Evolutionary conservation across 2,797 vertebrate genomes (phyloP).

Genomic region (Melopsittacus undulatus): DNA sequence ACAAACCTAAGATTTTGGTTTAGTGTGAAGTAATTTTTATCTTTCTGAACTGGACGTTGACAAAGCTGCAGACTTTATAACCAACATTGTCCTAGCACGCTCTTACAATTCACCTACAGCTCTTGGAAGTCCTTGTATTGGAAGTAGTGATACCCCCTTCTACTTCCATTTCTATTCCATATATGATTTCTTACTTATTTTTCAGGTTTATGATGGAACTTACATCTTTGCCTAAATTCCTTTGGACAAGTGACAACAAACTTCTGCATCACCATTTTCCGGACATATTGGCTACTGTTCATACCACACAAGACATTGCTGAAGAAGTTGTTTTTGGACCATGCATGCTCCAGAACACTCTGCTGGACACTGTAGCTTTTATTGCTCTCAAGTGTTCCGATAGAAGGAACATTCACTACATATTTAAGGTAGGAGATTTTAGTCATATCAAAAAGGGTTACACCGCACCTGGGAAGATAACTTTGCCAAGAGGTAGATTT

Average conservation of each 20-base stretch:
- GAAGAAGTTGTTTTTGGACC: constrained; percentile 86
- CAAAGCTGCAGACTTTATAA: background rate
- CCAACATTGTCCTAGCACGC: background rate
- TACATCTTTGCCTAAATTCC: constrained; percentile 78
- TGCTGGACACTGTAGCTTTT: constrained; percentile 89
- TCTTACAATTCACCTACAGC: background rate
- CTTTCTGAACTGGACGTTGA: background rate
- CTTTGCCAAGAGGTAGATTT: background rate
- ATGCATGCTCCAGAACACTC: constrained; percentile 84
- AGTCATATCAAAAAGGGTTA: background rate
- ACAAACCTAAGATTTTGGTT: background rate
- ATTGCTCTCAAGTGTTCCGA: constrained; percentile 89
- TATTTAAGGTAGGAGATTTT: constrained; percentile 81
- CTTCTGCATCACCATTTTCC: constrained; percentile 81
- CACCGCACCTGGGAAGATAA: background rate
- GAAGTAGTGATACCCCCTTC: background rate
- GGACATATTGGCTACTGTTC: constrained; percentile 84
- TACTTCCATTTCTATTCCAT: background rate
- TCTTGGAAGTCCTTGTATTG: background rate
- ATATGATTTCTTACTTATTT: background rate
- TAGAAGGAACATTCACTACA: constrained; percentile 80
- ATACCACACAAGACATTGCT: constrained; percentile 86
- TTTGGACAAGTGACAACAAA: constrained; percentile 85
- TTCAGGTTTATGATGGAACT: constrained; percentile 80
- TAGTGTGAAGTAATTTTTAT: background rate